Conservation (phyloP, 2,888 invertebrate genomes). For the Crossocerus cetratus region DNA sequence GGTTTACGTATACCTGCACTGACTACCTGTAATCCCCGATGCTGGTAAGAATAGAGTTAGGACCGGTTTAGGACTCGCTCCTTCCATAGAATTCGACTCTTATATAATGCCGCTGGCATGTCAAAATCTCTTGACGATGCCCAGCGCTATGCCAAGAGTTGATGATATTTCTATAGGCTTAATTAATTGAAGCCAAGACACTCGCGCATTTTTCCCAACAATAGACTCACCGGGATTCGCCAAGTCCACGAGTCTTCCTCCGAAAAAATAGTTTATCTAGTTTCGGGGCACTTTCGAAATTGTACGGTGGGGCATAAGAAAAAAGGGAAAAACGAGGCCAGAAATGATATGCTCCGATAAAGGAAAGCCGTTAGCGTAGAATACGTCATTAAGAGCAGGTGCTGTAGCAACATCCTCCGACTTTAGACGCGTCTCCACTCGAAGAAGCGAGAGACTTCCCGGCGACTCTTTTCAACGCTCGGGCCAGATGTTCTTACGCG, state of each 20-base stretch:
- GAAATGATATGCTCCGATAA: slow-evolving; percentile 7
- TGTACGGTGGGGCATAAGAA: too few relatives aligned
- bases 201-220: too few relatives aligned
- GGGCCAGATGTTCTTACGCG: slow-evolving; percentile 34
- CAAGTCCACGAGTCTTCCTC: too few relatives aligned
- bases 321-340: background rate
- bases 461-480: slow-evolving; percentile 16
- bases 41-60: slow-evolving; percentile 11
- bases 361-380: slow-evolving; percentile 24
- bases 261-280: too few relatives aligned
- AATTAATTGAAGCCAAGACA: too few relatives aligned
- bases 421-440: slow-evolving; percentile 12
- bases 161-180: background rate
- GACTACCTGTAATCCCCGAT: slow-evolving; percentile 16
- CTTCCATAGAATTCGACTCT: slow-evolving; percentile 27
- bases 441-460: slow-evolving; percentile 35
- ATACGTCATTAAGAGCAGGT: slow-evolving; percentile 39
- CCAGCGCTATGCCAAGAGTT: background rate
- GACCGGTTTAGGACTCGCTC: slow-evolving; percentile 33
- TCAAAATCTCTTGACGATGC: background rate
- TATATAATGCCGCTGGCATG: background rate
- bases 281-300: too few relatives aligned
- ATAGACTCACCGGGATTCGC: too few relatives aligned
- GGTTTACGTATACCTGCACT: slow-evolving; percentile 23
- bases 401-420: slow-evolving; percentile 41